Base-by-base conservation (phyloP, 1,140 invertebrate species). In the Tachypleus tridentatus region DNA sequence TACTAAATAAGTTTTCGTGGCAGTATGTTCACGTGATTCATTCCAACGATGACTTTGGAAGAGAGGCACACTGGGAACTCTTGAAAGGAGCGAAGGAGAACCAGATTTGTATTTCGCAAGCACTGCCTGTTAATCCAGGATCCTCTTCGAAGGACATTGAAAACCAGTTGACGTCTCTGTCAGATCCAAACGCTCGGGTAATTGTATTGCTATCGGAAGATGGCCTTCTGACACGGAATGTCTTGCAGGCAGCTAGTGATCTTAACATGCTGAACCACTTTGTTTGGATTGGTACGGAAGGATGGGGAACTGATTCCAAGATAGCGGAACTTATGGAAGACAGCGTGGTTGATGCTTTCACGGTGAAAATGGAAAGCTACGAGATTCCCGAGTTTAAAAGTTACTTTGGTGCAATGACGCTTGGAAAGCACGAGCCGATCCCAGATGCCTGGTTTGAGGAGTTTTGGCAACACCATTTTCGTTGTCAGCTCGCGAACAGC, bases 391-490 rank as follows among this genome's bases (percentile, higher is more conserved):
- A 74, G 11, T 76, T 78, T 65, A 74, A 77, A 58, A 49, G 65
- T 47, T 80, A 77, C 64, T 67, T 80, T 53, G 73, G 75, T 29
- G 64, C 69, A 11, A 72, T 78, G 62, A 76, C 69, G 5, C 74
- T 77, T 53, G 64, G 68, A 11, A 76, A 73, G 49, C 77, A 78
- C 62, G 66, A 59, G 3, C 67, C 69, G 2, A 76, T 80, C 60
- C 76, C 79, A 1, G 69, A 72, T 60, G 65, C 70, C 3, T 81
- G 79, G 79, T 80, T 80, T 63, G 72, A 77, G 58, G 79, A 80
- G 59, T 79, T 75, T 66, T 80, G 75, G 70, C 74, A 80, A 59
- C 62, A 74, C n/a, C 64, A 74, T 4, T 78, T 76, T 63, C 64
- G 75, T 50, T 80, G 79, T 69, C 72, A 68, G 54, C 59, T 73